Conservation (phyloP, 2,113 vertebrate genomes). For the Notarius quadriscutis region DNA sequence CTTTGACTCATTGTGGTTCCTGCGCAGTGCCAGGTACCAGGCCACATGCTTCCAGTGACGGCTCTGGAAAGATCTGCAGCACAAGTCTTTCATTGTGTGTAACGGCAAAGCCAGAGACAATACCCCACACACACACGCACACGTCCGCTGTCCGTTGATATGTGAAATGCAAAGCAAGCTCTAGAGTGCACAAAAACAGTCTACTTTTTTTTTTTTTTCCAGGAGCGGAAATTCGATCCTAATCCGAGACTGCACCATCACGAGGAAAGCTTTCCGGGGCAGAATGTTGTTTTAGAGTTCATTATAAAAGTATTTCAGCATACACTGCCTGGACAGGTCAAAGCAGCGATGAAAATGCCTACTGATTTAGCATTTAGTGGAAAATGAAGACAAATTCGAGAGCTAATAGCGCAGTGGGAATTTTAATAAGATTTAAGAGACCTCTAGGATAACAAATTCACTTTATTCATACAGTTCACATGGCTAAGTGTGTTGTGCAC, state of each 20-base stretch:
- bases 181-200: background rate
- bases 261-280: background rate
- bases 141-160: constrained; percentile 39
- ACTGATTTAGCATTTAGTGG: constrained; percentile 6
- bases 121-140: background rate
- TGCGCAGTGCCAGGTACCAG: constrained; percentile 49
- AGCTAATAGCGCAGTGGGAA: background rate
- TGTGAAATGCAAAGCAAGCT: constrained; percentile 38
- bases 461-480: background rate
- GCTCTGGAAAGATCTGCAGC: constrained; percentile 10
- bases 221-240: constrained; percentile 22
- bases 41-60: constrained; percentile 3
- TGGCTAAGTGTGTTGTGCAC: background rate
- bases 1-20: constrained; percentile 26
- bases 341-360: background rate
- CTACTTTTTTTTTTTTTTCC: background rate
- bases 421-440: background rate
- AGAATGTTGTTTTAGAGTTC: constrained; percentile 9
- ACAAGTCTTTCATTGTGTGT: constrained; percentile 43
- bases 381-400: background rate
- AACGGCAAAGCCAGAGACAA: constrained; percentile 30
- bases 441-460: background rate
- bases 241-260: constrained; percentile 6
- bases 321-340: constrained; percentile 12
- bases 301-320: constrained; percentile 9